A percentile compares a stretch with the other conserved stretches of the same genome.
Conservation (phyloP, 2,797 vertebrate genomes). For the Pitangus sulphuratus region DNA sequence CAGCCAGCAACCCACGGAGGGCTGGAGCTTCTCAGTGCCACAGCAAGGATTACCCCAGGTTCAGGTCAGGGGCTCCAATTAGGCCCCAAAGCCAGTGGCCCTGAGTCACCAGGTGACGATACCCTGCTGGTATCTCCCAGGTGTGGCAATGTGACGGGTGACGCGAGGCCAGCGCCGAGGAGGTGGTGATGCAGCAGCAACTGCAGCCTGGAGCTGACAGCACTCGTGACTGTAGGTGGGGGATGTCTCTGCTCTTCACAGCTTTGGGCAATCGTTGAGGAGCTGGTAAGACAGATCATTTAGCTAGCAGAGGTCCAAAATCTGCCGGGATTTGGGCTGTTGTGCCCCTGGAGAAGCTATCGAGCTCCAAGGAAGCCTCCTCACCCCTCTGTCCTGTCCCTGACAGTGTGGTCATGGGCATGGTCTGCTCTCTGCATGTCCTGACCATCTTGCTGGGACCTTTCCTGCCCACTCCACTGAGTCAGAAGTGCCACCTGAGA, state of each 20-base stretch:
- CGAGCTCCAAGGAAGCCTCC: not conserved
- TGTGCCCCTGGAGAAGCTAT: not conserved
- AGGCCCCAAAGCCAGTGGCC: not conserved
- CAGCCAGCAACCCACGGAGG: not conserved
- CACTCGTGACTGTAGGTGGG: not conserved
- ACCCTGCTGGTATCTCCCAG: not conserved
- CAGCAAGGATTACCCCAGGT: not conserved
- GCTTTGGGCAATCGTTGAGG: not conserved
- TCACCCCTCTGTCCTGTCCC: not conserved
- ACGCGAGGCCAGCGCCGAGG: not conserved
- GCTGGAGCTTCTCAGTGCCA: not conserved
- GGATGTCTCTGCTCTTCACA: not conserved
- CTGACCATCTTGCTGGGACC: not conserved
- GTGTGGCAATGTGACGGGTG: not conserved
- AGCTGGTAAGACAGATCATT: not conserved
- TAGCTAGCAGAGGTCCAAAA: not conserved
- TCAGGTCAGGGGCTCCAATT: not conserved
- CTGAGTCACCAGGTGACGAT: constrained; percentile 20
- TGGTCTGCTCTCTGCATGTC: not conserved
- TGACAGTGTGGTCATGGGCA: not conserved
- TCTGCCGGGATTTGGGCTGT: not conserved
- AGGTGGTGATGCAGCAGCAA: not conserved
- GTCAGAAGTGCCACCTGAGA: not conserved
- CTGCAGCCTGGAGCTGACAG: not conserved
- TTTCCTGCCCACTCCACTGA: not conserved